phyloP scores from a whole-genome alignment of 2,888 invertebrate genomes.

The Artemia sinica region DNA sequence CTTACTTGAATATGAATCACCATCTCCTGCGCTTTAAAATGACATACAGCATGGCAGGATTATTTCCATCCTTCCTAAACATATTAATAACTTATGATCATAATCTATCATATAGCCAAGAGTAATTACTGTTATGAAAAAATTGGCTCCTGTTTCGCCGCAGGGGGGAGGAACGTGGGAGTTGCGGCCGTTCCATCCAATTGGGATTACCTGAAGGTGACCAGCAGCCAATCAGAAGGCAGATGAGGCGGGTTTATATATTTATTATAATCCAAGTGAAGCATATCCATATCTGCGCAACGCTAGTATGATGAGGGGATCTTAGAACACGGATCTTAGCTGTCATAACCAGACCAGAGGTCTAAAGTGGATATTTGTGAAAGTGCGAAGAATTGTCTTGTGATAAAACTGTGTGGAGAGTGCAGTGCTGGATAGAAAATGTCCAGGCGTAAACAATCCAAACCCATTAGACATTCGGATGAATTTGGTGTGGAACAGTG shows the following conservation, averaged over 20 bases:
- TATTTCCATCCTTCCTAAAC: neutral
- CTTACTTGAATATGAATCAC: too few relatives aligned
- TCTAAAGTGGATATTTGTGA: neutral
- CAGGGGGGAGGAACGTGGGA: neutral
- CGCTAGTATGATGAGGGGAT: neutral
- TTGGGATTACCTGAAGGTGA: neutral
- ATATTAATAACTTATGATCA: neutral
- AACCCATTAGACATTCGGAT: constrained; percentile 9
- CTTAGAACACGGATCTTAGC: neutral
- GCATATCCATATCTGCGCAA: constrained; percentile 14
- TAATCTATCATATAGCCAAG: neutral
- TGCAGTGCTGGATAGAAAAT: neutral
- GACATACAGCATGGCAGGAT: too few relatives aligned
- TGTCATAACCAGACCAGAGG: constrained; percentile 12
- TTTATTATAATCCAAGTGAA: constrained; percentile 7
- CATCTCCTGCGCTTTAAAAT: too few relatives aligned
- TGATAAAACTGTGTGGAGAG: too few relatives aligned
- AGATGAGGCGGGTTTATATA: neutral
- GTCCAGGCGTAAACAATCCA: constrained; percentile 11
- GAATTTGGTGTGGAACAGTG: constrained; percentile 1
- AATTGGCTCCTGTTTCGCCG: constrained; percentile 12
- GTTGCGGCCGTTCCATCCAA: too few relatives aligned
- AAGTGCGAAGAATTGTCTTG: too few relatives aligned
- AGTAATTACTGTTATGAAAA: neutral
- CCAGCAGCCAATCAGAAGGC: neutral